phyloP scores from a whole-genome alignment of 2,797 vertebrate species.

The Eutrigla gurnardus region DNA sequence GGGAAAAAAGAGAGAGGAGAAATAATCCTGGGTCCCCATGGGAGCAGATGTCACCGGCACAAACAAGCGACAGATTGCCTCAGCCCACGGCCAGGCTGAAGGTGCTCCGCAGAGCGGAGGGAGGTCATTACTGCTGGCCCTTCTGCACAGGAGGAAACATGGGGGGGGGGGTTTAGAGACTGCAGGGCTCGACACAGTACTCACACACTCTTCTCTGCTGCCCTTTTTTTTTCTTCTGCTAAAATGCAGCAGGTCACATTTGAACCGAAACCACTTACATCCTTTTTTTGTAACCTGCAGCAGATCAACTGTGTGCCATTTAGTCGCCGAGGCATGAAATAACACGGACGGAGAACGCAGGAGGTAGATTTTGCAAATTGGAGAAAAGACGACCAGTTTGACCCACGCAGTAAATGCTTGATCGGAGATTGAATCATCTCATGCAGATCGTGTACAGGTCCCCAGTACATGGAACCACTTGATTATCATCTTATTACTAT shows the following conservation, averaged over 20 bases:
- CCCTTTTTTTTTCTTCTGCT: slow-evolving; percentile 33
- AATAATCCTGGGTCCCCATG: slow-evolving; percentile 67
- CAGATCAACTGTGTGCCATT: slow-evolving; percentile 59
- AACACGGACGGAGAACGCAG: slow-evolving; percentile 42
- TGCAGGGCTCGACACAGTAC: slow-evolving; percentile 25
- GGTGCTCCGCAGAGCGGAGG: slow-evolving; percentile 64
- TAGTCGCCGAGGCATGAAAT: slow-evolving; percentile 68
- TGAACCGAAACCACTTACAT: slow-evolving; percentile 53
- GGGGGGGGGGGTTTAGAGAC: slow-evolving; percentile 33
- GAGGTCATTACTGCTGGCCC: slow-evolving; percentile 70
- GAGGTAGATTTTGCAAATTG: slow-evolving; percentile 35
- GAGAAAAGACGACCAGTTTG: slow-evolving; percentile 37
- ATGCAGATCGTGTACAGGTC: slow-evolving; percentile 10
- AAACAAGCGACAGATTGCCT: slow-evolving; percentile 80
- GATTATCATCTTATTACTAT: slow-evolving; percentile 10
- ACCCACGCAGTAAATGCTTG: slow-evolving; percentile 21
- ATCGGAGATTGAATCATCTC: neutral
- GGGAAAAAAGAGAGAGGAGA: slow-evolving; percentile 28
- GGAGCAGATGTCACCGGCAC: slow-evolving; percentile 79
- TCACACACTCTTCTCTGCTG: slow-evolving; percentile 32
- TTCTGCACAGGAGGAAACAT: slow-evolving; percentile 46
- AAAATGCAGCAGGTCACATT: slow-evolving; percentile 62
- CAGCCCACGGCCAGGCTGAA: slow-evolving; percentile 70
- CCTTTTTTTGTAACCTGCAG: slow-evolving; percentile 45
- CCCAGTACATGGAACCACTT: neutral